Conservation (phyloP, 2,797 vertebrate genomes). For the Scolopax rusticola region DNA sequence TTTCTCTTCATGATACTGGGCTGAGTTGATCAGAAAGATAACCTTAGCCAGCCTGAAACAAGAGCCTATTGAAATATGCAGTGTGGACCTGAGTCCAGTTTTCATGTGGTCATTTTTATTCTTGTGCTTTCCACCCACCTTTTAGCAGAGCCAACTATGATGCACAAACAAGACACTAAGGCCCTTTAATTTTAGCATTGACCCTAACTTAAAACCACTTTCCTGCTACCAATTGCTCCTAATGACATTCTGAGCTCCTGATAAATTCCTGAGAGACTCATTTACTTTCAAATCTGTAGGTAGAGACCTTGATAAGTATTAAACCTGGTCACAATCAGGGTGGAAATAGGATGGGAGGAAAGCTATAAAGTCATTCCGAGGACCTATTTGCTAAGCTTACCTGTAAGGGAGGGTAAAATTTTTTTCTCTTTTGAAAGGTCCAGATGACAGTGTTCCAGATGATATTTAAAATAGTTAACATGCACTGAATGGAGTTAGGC, state of each 20-base stretch:
- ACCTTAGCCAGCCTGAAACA: conserved; percentile 15
- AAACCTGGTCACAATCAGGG: not conserved
- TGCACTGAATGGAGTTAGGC: not conserved
- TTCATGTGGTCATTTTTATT: not conserved
- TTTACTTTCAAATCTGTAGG: not conserved
- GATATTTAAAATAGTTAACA: not conserved
- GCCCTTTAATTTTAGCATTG: not conserved
- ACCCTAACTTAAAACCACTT: not conserved
- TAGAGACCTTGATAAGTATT: not conserved
- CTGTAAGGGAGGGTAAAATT: not conserved
- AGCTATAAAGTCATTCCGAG: not conserved
- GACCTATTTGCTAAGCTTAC: not conserved
- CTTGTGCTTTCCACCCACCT: conserved; percentile 6
- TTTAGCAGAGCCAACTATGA: not conserved
- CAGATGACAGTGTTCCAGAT: not conserved
- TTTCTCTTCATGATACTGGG: conserved; percentile 5
- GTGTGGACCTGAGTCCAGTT: not conserved
- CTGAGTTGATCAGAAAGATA: not conserved
- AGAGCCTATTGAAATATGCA: not conserved
- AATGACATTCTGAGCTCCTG: not conserved
- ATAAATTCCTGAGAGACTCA: not conserved
- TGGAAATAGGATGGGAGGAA: not conserved
- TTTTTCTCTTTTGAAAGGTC: not conserved
- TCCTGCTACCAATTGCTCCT: not conserved
- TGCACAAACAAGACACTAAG: not conserved